Evolutionary conservation across 1,140 invertebrate genomes (phyloP), one percentile per base, ranked within the genome.

Genomic region (Papilio dardanus): DNA sequence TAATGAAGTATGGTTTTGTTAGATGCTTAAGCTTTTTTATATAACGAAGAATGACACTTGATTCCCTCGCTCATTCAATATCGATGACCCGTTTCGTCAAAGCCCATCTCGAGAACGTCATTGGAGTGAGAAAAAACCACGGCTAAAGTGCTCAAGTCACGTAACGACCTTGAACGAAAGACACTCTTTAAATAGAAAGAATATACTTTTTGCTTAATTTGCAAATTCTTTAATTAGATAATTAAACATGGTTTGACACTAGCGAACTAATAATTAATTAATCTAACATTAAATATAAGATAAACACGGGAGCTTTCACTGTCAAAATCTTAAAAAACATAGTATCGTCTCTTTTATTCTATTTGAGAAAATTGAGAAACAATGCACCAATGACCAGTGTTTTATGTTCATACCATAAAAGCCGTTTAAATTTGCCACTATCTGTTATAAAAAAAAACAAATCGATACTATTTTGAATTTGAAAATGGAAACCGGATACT

Each of bases 91-190:
- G 46, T 73, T 73, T 73, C 33, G 71, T 73, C 71, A 54, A 58
- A 54, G 67, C 35, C 33, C 67, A 73, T 73, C 71, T 73, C 30
- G 31, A 73, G 71, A 73, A 73, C 28, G 28, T 42, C 30, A 46
- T 30, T 21, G 28, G 42, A 73, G 71, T 31, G 46, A 73, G 50
- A 73, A 33, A 35, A 73, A 54, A 73, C 71, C 31, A 33, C 31
- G n/a, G 30, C 71, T 16, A 54, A 71, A 71, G 28, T 50, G 42
- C 42, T 73, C 28, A 46, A 73, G 71, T 73, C 71, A 73, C 71
- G 71, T 73, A 73, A 73, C 28, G 71, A 73, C 71, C 71, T 73
- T 73, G 71, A 73, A 73, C 50, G 30, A 71, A 71, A 71, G 68
- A 50, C 68, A 42, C 40, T 50, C 37, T 50, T 42, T 62, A 24